Conservation (phyloP, 2,113 vertebrate genomes). For the Gnathonemus echidnorhynchus region DNA sequence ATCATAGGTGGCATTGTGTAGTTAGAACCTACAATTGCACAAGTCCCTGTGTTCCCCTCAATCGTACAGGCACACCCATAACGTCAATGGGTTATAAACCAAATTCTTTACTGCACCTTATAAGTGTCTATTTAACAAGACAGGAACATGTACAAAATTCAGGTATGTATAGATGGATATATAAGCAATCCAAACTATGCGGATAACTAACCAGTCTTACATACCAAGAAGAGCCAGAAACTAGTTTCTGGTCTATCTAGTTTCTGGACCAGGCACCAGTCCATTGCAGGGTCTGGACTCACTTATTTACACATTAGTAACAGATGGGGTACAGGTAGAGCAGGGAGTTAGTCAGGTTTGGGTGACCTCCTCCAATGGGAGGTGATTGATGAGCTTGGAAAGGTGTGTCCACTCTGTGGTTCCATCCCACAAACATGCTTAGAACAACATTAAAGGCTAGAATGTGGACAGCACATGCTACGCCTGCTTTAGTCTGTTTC, state of each 20-base stretch:
- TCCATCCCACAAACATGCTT: background rate
- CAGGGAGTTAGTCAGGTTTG: background rate
- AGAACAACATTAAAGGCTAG: background rate
- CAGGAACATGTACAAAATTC: background rate
- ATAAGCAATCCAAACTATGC: background rate
- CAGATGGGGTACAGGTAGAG: background rate
- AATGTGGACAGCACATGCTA: background rate
- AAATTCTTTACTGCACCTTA: background rate
- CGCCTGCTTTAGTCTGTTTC: background rate
- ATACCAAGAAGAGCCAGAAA: background rate
- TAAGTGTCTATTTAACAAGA: background rate
- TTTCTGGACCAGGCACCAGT: background rate
- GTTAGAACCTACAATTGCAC: background rate
- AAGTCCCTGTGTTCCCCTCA: background rate
- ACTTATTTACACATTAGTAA: background rate
- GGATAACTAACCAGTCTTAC: background rate
- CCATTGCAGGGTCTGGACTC: no score
- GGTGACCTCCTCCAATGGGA: background rate
- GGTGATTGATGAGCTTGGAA: background rate
- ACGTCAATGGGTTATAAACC: background rate
- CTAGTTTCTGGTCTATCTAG: no score
- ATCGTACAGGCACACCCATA: background rate
- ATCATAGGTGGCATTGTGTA: background rate
- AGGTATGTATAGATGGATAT: background rate
- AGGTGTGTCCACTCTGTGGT: background rate